These are phyloP conservation scores for Phthorimaea operculella DNA, from an alignment of 1,140 invertebrate species.

Conservation along the genomic window DNA sequence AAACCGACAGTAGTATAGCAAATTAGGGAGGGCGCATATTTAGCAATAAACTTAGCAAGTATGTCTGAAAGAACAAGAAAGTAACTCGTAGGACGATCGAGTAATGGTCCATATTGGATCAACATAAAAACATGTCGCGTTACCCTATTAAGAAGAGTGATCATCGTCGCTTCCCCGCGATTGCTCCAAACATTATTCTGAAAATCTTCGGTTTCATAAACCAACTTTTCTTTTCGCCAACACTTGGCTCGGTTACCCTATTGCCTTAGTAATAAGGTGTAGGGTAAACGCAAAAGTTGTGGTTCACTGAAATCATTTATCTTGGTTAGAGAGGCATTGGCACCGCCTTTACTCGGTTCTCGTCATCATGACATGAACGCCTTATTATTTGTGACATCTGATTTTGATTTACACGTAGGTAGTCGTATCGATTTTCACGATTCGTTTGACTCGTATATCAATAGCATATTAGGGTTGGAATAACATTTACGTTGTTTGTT, in stretches of 20 bases:
- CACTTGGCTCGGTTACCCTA: no score
- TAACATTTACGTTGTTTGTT: no score
- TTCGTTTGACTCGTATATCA: not conserved
- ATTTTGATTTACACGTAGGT: constrained; percentile 7
- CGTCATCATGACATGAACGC: constrained; percentile 24
- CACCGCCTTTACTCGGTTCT: constrained; percentile 35
- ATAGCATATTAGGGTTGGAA: no score
- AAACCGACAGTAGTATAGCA: no score
- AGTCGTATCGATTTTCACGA: not conserved
- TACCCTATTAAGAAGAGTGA: not conserved
- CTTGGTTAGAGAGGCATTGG: constrained; percentile 29
- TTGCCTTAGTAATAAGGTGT: not conserved
- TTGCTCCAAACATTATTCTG: constrained; percentile 11
- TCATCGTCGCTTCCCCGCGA: constrained; percentile 5
- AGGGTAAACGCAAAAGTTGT: not conserved
- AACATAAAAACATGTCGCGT: no score
- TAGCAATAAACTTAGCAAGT: no score
- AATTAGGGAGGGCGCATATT: no score
- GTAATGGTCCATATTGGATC: no score
- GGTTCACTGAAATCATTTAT: constrained; percentile 26
- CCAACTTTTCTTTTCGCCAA: not conserved
- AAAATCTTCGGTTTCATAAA: not conserved
- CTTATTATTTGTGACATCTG: constrained; percentile 18
- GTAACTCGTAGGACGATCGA: no score
- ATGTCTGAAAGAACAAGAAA: no score